Evolutionary conservation across 1,140 invertebrate species (phyloP), one percentile per base, ranked within the genome.

Genomic region (Lithobius niger): DNA sequence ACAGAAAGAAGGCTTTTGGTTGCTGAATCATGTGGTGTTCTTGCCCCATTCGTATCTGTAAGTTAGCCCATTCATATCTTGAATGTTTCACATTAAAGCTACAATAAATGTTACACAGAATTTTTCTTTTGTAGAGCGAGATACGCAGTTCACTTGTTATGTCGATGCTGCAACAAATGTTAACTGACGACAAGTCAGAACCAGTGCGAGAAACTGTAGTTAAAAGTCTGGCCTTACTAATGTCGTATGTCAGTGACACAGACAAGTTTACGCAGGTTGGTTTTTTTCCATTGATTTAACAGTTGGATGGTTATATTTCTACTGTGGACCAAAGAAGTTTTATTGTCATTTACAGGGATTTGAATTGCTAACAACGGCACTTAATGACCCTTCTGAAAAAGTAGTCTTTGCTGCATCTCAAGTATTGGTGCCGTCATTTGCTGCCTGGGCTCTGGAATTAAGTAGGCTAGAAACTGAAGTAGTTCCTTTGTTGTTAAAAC

Each of bases 131-230:
- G 13, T 62, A 76, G 75, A 74, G 74, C 60, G 74, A 78, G n/a
- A 77, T 84, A 15, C 69, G 82, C 36, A 82, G 82, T 62, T 86
- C 82, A 1, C 66, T 86, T 22, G 75, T 85, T 62, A 66, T 86
- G 25, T 84, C 82, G 18, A 84, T 86, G 77, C 67, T 86, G 21
- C 79, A 84, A 60, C 83, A 86, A 69, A 80, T 86, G 76, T 66
- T 84, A 50, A 66, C 76, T 26, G 82, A 85, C 60, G 83, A 86
- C 58, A 80, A 78, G 60, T 81, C 82, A 59, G 73, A 79, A n/a
- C 62, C 65, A 52, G 82, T 86, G 1, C 66, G 82, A 60, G 74
- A 76, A 54, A 75, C 77, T 10, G 80, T 79, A 3, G 72, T 83
- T 2, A 74, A 73, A 61, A 82, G 80, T 68, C 68, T 86, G 18